Evolutionary conservation across 1,140 invertebrate species (phyloP).

Genomic region (Drosophila mauritiana): DNA sequence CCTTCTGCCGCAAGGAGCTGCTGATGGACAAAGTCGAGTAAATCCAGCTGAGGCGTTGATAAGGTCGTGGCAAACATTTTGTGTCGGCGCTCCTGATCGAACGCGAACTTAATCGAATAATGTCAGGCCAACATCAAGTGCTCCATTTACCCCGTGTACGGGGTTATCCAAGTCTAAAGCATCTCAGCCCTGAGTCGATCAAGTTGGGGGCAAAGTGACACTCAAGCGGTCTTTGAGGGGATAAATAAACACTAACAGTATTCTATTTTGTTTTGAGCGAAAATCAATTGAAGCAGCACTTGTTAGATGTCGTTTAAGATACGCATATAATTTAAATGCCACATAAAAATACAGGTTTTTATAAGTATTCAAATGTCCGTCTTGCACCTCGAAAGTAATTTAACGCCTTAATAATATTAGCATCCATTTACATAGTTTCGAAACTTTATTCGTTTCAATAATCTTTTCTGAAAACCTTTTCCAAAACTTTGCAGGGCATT

Average conservation of each 20-base stretch:
- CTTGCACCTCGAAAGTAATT: too few species aligned
- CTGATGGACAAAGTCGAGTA: constrained; percentile 7
- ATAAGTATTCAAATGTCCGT: too few species aligned
- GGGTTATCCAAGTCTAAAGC: background rate
- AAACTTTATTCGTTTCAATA: background rate
- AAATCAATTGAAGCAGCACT: too few species aligned
- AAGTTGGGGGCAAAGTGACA: background rate
- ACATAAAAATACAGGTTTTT: too few species aligned
- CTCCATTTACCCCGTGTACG: background rate
- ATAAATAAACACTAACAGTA: background rate
- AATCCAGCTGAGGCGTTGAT: constrained; percentile 20
- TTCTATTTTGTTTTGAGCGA: background rate
- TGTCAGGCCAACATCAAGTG: constrained; percentile 21
- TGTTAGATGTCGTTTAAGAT: too few species aligned
- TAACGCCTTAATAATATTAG: background rate
- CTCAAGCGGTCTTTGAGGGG: background rate
- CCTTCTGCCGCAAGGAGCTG: constrained; percentile 11
- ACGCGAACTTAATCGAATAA: constrained; percentile 47
- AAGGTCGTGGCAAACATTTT: constrained; percentile 28
- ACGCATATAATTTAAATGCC: too few species aligned
- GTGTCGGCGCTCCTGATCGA: constrained; percentile 21
- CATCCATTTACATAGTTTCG: too few species aligned
- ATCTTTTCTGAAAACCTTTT: background rate
- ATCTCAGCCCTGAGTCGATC: background rate
- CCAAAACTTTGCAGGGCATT: constrained; percentile 5